These are phyloP conservation scores for Camponotus pennsylvanicus DNA, from an alignment of 1,140 invertebrate genomes.

Conservation along the genomic window DNA sequence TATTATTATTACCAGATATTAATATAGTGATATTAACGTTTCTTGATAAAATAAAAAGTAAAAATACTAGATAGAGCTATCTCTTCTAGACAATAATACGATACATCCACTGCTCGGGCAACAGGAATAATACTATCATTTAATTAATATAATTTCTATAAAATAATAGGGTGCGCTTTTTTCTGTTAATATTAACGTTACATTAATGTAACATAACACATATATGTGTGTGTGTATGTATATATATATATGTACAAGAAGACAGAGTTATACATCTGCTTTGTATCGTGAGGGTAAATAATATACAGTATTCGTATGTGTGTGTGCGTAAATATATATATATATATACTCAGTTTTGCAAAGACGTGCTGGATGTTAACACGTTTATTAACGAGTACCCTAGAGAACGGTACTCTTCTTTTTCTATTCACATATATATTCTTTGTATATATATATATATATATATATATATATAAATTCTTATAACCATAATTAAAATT, in stretches of 20 bases:
- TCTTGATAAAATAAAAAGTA: slow-evolving; percentile 63
- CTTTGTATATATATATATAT: slow-evolving; percentile 31
- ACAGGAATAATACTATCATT: slow-evolving; percentile 76
- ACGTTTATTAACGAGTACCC: slow-evolving; percentile 45
- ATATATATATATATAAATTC: slow-evolving; percentile 35
- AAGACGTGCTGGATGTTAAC: slow-evolving; percentile 58
- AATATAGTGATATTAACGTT: slow-evolving; percentile 66
- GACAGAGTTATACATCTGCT: slow-evolving; percentile 38
- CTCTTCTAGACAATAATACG: slow-evolving; percentile 53
- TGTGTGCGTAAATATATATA: slow-evolving; percentile 43
- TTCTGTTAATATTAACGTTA: slow-evolving; percentile 67
- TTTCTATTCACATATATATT: slow-evolving; percentile 22
- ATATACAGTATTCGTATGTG: slow-evolving; percentile 43
- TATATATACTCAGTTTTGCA: slow-evolving; percentile 37
- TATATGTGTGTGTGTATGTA: slow-evolving; percentile 35
- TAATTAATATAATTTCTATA: slow-evolving; percentile 72
- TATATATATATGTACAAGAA: slow-evolving; percentile 59
- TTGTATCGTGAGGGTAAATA: slow-evolving; percentile 49
- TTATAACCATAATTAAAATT: slow-evolving; percentile 60
- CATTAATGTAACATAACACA: slow-evolving; percentile 29
- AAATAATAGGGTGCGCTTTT: slow-evolving; percentile 55
- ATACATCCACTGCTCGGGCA: slow-evolving; percentile 60
- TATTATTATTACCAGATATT: slow-evolving; percentile 58
- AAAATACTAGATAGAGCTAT: slow-evolving; percentile 66
- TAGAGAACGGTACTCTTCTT: slow-evolving; percentile 10